phyloP scores from a whole-genome alignment of 2,797 vertebrate species.

The Cheirogaleus major region DNA sequence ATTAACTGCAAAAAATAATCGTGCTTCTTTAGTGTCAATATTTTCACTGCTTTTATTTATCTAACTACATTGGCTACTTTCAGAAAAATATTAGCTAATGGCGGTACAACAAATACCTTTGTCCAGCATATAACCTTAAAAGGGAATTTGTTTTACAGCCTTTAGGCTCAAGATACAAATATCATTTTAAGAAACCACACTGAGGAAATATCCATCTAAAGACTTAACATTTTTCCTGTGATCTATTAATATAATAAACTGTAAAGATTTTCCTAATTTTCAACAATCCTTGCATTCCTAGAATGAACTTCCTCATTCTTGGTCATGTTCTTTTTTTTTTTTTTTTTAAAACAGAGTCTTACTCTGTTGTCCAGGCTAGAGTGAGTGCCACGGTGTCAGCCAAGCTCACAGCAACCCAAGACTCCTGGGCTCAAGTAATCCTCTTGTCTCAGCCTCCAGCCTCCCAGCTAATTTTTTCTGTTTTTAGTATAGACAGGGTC shows the following conservation, averaged over 20 bases:
- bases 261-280: neutral
- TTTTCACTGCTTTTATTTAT: constrained; percentile 6
- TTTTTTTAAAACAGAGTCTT: too few species aligned
- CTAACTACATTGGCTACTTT: neutral
- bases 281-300: constrained; percentile 25
- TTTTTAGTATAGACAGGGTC: too few species aligned
- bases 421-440: too few species aligned
- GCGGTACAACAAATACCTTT: neutral
- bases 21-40: neutral
- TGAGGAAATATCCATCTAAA: neutral
- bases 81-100: neutral
- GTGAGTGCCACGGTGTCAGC: too few species aligned
- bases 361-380: too few species aligned
- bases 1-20: neutral
- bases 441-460: too few species aligned
- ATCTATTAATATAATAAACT: constrained; percentile 15
- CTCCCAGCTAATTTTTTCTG: too few species aligned
- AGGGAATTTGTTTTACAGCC: neutral
- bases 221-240: neutral
- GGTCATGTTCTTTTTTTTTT: neutral
- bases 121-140: neutral
- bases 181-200: neutral
- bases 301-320: neutral
- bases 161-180: neutral
- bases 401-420: too few species aligned